phyloP scores from a whole-genome alignment of 2,797 vertebrate genomes.

The Hydrolagus colliei region DNA sequence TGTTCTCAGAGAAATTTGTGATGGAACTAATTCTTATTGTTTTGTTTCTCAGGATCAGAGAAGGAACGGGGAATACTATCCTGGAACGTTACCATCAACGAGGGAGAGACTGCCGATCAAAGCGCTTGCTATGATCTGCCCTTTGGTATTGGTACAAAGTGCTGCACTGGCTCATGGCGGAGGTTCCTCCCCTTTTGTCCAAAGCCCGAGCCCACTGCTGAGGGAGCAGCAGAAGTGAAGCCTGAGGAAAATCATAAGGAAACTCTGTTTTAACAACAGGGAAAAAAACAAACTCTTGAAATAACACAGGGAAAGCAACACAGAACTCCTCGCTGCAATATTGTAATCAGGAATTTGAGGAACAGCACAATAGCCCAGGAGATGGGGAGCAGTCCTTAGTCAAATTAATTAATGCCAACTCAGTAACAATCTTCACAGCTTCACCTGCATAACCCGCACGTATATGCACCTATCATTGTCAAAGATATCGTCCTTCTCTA shows the following conservation, averaged over 20 bases:
- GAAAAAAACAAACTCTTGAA: background rate
- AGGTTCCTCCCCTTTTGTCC: slow-evolving; percentile 75
- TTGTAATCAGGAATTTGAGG: too few species aligned
- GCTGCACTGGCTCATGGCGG: slow-evolving; percentile 57
- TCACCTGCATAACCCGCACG: too few species aligned
- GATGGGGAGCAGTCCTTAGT: too few species aligned
- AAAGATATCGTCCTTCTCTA: too few species aligned
- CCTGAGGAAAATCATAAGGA: background rate
- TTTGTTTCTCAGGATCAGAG: slow-evolving; percentile 62
- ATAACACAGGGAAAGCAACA: background rate
- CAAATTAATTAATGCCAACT: too few species aligned
- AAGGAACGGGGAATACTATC: slow-evolving; percentile 75
- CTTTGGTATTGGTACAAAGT: slow-evolving; percentile 65
- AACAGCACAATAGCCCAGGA: too few species aligned
- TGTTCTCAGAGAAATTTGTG: background rate
- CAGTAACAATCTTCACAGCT: too few species aligned
- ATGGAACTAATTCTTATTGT: background rate
- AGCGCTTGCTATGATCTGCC: slow-evolving; percentile 71
- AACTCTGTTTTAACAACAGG: background rate
- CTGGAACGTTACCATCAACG: slow-evolving; percentile 67
- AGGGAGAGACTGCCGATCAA: slow-evolving; percentile 49
- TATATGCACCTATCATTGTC: too few species aligned
- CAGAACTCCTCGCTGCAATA: too few species aligned
- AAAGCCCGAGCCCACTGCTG: slow-evolving; percentile 2
- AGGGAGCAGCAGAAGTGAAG: background rate